Conservation (phyloP, 1,140 invertebrate species). For the Probaryconus sp. region DNA sequence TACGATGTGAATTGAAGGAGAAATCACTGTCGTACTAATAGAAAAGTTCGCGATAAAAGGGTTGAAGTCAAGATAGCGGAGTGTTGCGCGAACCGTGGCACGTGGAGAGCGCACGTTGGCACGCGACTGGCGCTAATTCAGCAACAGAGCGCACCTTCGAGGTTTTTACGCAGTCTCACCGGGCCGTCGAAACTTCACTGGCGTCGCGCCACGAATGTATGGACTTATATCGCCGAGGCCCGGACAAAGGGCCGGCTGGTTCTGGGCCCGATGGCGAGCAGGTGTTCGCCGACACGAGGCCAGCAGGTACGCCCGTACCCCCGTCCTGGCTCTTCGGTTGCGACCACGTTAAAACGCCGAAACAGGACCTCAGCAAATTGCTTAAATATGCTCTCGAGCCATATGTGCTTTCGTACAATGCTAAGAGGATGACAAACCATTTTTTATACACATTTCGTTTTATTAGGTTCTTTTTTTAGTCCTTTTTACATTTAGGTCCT, state of each 20-base stretch:
- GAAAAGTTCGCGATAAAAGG: background rate
- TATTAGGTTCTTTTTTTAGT: too few relatives aligned
- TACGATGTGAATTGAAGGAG: too few relatives aligned
- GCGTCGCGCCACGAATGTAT: slow-evolving; percentile 50
- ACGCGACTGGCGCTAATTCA: slow-evolving; percentile 59
- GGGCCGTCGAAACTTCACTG: slow-evolving; percentile 61
- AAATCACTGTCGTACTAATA: background rate
- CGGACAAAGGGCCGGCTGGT: slow-evolving; percentile 65
- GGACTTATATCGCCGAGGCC: slow-evolving; percentile 66
- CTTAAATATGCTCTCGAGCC: background rate
- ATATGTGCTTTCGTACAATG: too few relatives aligned
- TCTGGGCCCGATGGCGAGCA: slow-evolving; percentile 63
- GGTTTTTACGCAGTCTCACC: slow-evolving; percentile 51
- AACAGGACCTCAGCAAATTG: background rate
- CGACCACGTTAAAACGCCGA: background rate
- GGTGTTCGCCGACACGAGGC: slow-evolving; percentile 71
- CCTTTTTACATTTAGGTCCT: too few relatives aligned
- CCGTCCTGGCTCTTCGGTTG: slow-evolving; percentile 1
- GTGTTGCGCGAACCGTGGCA: slow-evolving; percentile 30
- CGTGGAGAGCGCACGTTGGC: slow-evolving; percentile 47
- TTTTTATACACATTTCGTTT: too few relatives aligned
- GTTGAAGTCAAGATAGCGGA: background rate
- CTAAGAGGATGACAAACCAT: too few relatives aligned
- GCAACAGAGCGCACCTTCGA: slow-evolving; percentile 20
- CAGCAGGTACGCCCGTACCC: slow-evolving; percentile 51